A percentile compares a stretch with the other conserved stretches of the same genome.
These are phyloP conservation scores for Dromiciops gliroides DNA, from an alignment of 2,113 vertebrate species.

Conservation along the genomic window DNA sequence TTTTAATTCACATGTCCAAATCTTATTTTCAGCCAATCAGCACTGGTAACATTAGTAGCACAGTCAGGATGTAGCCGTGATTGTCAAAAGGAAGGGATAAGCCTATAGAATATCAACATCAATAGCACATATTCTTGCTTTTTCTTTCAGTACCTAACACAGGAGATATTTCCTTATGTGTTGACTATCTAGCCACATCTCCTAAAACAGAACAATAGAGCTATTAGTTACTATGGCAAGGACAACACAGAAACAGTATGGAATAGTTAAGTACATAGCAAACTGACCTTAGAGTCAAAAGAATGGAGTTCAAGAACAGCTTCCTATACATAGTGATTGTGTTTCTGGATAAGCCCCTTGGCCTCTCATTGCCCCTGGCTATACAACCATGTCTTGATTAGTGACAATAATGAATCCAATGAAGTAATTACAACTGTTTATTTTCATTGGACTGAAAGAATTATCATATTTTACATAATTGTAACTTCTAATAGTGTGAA, in stretches of 20 bases:
- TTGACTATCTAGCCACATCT: neutral
- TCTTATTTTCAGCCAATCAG: neutral
- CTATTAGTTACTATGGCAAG: neutral
- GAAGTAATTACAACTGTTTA: neutral
- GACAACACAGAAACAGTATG: neutral
- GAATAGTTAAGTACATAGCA: neutral
- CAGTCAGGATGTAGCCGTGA: neutral
- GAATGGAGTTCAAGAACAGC: neutral
- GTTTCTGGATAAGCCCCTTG: neutral
- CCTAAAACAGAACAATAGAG: neutral
- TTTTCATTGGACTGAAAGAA: neutral
- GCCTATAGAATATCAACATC: neutral
- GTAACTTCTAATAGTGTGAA: neutral
- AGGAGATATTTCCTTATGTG: neutral
- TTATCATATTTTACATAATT: neutral
- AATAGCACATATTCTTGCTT: neutral
- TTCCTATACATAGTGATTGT: neutral
- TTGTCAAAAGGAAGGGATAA: neutral
- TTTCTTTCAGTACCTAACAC: neutral
- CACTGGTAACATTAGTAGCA: neutral
- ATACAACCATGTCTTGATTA: neutral
- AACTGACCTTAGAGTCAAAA: neutral
- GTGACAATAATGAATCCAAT: neutral
- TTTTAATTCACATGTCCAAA: constrained; percentile 13
- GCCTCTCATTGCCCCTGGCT: neutral